These are phyloP conservation scores for Myathropa florea DNA, from an alignment of 2,888 invertebrate genomes.

Conservation along the genomic window DNA sequence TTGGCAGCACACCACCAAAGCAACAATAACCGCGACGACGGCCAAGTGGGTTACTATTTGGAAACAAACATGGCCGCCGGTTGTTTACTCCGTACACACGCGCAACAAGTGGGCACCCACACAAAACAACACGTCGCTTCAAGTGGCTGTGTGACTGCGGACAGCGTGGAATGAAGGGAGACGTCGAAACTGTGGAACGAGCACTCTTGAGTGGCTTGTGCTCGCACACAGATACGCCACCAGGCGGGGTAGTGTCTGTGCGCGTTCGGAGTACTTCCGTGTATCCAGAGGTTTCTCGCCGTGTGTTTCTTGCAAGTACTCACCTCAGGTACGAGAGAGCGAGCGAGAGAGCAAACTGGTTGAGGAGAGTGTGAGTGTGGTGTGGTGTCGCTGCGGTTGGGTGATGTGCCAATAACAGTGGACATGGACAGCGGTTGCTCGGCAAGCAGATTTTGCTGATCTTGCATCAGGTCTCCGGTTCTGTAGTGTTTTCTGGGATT, in stretches of 20 bases:
- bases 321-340: conserved; percentile 12
- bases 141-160: conserved; percentile 39
- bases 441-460: conserved; percentile 58
- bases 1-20: conserved; percentile 31
- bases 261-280: conserved; percentile 49
- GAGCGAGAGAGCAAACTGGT: conserved; percentile 12
- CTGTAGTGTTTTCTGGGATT: conserved; percentile 41
- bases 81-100: conserved; percentile 58
- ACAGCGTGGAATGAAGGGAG: conserved; percentile 26
- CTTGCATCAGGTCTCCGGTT: conserved; percentile 43
- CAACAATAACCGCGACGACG: conserved; percentile 10
- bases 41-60: conserved; percentile 41
- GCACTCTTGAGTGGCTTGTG: conserved; percentile 4
- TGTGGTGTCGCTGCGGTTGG: not conserved
- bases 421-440: not conserved
- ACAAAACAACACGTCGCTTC: conserved; percentile 31
- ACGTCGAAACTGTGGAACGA: conserved; percentile 27
- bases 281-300: conserved; percentile 43
- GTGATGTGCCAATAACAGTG: conserved; percentile 54
- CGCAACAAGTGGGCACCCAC: conserved; percentile 65
- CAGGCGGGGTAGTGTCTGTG: not conserved
- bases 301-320: conserved; percentile 19
- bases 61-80: conserved; percentile 66
- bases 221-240: not conserved
- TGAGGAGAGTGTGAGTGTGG: not conserved